These are phyloP conservation scores for Amblyjoppa fuscipennis DNA, from an alignment of 2,888 invertebrate genomes.

Conservation along the genomic window DNA sequence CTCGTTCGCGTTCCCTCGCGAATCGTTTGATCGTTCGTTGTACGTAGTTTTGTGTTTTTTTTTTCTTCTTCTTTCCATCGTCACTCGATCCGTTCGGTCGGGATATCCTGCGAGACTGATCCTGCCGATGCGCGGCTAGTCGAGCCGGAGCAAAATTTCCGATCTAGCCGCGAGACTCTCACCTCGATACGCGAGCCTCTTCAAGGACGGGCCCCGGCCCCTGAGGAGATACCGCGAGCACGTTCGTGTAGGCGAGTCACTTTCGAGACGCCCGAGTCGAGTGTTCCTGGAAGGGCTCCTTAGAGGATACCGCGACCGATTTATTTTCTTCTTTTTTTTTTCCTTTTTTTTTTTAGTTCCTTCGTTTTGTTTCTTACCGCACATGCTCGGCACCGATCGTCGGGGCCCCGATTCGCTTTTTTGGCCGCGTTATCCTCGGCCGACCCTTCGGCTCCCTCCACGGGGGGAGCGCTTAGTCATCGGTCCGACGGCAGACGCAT, in stretches of 20 bases:
- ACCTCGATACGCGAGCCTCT: conserved; percentile 30
- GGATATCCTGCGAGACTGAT: conserved; percentile 17
- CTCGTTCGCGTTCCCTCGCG: no score
- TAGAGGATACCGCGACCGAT: conserved; percentile 48
- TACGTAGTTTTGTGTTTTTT: not conserved
- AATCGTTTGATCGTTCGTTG: not conserved
- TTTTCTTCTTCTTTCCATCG: not conserved
- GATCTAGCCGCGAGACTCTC: conserved; percentile 15
- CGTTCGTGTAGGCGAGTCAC: conserved; percentile 48
- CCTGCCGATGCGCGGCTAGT: not conserved
- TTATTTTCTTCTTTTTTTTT: conserved; percentile 31
- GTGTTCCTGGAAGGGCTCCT: conserved; percentile 62
- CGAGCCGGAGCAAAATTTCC: not conserved
- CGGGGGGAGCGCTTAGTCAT: not conserved
- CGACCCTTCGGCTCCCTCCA: not conserved
- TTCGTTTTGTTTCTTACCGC: conserved; percentile 13
- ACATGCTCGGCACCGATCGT: conserved; percentile 33
- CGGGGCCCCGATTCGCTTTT: conserved; percentile 29
- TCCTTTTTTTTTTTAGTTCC: conserved; percentile 11
- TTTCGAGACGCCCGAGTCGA: conserved; percentile 49
- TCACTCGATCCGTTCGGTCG: not conserved
- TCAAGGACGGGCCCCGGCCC: conserved; percentile 40
- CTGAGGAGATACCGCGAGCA: conserved; percentile 23
- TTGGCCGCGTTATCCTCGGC: conserved; percentile 38
- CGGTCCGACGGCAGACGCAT: not conserved